A percentile compares a stretch with the other conserved stretches of the same genome.
phyloP scores from a whole-genome alignment of 2,888 invertebrate species.

The Encarsia formosa region DNA sequence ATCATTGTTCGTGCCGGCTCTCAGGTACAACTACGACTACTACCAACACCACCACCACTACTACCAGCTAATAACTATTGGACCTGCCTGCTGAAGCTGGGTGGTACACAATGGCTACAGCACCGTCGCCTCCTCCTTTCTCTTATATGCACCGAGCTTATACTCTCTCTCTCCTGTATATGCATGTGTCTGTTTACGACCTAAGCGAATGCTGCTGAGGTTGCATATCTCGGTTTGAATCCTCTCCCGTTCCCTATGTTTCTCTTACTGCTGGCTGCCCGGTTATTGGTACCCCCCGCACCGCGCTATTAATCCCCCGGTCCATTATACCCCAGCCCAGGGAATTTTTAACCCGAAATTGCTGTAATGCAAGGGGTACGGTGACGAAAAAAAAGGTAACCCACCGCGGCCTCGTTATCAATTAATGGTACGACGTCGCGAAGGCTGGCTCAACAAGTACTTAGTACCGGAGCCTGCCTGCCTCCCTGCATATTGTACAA shows the following conservation, averaged over 20 bases:
- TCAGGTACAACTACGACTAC: slow-evolving; percentile 26
- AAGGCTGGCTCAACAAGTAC: slow-evolving; percentile 17
- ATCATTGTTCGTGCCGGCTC: slow-evolving; percentile 45
- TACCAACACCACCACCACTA: slow-evolving; percentile 29
- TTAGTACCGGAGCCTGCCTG: slow-evolving; percentile 1
- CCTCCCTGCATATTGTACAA: slow-evolving; percentile 43
- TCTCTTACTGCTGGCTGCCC: too few relatives aligned
- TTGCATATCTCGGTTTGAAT: too few relatives aligned
- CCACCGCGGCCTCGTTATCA: slow-evolving; percentile 16
- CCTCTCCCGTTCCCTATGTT: too few relatives aligned
- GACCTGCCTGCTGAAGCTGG: too few relatives aligned
- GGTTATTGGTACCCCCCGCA: too few relatives aligned
- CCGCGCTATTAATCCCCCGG: too few relatives aligned
- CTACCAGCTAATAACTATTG: slow-evolving; percentile 42
- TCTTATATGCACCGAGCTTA: slow-evolving; percentile 16
- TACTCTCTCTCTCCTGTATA: slow-evolving; percentile 2
- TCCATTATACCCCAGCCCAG: too few relatives aligned
- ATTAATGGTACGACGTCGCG: slow-evolving; percentile 23
- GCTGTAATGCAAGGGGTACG: neutral
- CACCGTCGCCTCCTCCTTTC: neutral
- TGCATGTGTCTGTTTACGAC: slow-evolving; percentile 12
- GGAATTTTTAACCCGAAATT: too few relatives aligned
- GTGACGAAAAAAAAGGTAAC: slow-evolving; percentile 4
- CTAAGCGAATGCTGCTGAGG: too few relatives aligned
- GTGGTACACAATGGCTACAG: slow-evolving; percentile 27